Conservation (phyloP, 2,888 invertebrate species). For the Strigamia crassipes region DNA sequence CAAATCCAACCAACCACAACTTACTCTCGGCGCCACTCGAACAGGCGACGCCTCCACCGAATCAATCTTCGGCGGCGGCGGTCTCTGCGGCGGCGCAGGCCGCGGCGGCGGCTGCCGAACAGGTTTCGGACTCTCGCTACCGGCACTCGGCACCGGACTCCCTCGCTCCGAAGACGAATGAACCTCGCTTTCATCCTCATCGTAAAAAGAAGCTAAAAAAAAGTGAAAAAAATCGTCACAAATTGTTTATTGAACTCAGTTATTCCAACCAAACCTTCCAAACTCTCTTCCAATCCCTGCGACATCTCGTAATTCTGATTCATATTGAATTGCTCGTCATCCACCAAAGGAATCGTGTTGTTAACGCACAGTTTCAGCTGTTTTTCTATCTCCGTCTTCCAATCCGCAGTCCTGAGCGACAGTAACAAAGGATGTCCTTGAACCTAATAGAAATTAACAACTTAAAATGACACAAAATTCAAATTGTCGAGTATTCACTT, state of each 20-base stretch:
- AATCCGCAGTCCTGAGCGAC: slow-evolving; percentile 79
- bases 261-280: background rate
- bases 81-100: slow-evolving; percentile 51
- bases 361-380: slow-evolving; percentile 83
- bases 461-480: too few species aligned
- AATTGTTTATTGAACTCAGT: too few species aligned
- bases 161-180: slow-evolving; percentile 44
- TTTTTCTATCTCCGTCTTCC: slow-evolving; percentile 78
- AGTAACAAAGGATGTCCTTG: slow-evolving; percentile 66
- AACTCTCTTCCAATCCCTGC: slow-evolving; percentile 42
- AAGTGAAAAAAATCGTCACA: background rate
- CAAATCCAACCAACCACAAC: background rate
- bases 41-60: background rate
- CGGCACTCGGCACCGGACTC: slow-evolving; percentile 49
- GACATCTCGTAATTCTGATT: slow-evolving; percentile 27
- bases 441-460: slow-evolving; percentile 52
- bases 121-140: slow-evolving; percentile 51
- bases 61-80: slow-evolving; percentile 44
- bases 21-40: background rate
- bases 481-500: too few species aligned
- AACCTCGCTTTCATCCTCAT: slow-evolving; percentile 17
- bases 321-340: slow-evolving; percentile 44
- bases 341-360: slow-evolving; percentile 75
- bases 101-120: slow-evolving; percentile 51
- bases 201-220: slow-evolving; percentile 14